Conservation (phyloP, 2,888 invertebrate genomes). For the Merodon equestris region DNA sequence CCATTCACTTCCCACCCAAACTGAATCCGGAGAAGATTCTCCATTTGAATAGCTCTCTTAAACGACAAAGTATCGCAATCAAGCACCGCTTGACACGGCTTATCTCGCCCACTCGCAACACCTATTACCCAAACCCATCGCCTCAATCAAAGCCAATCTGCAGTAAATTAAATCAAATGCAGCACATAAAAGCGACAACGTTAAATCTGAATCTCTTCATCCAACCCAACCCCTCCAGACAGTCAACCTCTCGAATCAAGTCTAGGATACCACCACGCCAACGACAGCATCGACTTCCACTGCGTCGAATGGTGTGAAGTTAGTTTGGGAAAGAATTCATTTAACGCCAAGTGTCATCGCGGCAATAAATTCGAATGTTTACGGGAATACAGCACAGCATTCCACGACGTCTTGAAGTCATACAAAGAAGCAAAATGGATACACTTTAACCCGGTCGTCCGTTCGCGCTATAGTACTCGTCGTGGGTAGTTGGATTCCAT, state of each 20-base stretch:
- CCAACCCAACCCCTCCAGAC: too few relatives aligned
- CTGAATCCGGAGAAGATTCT: too few relatives aligned
- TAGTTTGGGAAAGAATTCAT: slow-evolving; percentile 60
- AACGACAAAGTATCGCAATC: slow-evolving; percentile 5
- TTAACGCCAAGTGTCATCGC: slow-evolving; percentile 64
- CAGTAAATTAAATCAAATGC: slow-evolving; percentile 65
- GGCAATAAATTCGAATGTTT: slow-evolving; percentile 66
- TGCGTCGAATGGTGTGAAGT: slow-evolving; percentile 26
- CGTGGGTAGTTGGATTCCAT: background rate
- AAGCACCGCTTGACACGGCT: background rate
- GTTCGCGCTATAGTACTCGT: too few relatives aligned
- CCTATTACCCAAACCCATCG: background rate
- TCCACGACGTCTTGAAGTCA: slow-evolving; percentile 20
- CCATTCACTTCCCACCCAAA: too few relatives aligned
- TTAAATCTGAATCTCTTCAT: slow-evolving; percentile 59
- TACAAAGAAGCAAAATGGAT: background rate
- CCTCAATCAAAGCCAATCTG: slow-evolving; percentile 8
- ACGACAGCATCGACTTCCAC: background rate
- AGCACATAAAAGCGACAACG: slow-evolving; percentile 60
- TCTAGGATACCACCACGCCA: background rate
- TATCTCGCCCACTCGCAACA: slow-evolving; percentile 1
- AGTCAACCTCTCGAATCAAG: too few relatives aligned
- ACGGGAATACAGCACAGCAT: slow-evolving; percentile 34
- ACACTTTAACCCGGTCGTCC: background rate
- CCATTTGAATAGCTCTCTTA: too few relatives aligned